These are phyloP conservation scores for Chinchilla lanigera DNA, from an alignment of 2,113 vertebrate species.

Conservation along the genomic window DNA sequence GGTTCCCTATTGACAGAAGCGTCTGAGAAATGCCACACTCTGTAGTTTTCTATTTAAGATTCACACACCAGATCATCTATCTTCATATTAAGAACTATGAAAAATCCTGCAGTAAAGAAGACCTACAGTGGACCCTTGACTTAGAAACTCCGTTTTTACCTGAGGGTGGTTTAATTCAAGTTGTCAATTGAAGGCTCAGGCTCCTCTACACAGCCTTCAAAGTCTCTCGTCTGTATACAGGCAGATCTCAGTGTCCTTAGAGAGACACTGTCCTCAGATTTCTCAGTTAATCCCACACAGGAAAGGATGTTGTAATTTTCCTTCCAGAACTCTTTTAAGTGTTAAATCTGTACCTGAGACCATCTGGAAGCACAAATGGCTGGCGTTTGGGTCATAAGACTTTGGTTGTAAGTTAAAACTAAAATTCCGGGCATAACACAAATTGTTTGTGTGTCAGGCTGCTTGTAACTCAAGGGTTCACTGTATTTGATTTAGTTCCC, in stretches of 20 bases:
- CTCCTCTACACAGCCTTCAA: not conserved
- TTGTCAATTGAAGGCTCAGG: not conserved
- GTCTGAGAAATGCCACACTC: not conserved
- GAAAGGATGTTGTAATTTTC: not conserved
- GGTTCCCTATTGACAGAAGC: not conserved
- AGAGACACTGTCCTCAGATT: not conserved
- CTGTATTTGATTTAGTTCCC: not conserved
- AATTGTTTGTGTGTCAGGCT: not conserved
- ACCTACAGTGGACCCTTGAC: not conserved
- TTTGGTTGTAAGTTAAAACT: not conserved
- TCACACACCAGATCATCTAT: not conserved
- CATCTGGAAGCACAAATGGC: not conserved
- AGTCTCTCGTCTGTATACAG: not conserved
- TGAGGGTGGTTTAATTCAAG: not conserved
- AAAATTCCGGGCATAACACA: not conserved
- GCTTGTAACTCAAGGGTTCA: not conserved
- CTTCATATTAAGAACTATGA: not conserved
- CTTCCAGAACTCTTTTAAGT: not conserved
- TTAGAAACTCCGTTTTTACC: not conserved
- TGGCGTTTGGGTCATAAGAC: not conserved
- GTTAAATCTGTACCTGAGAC: not conserved
- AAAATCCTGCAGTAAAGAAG: not conserved
- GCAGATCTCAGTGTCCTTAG: not conserved
- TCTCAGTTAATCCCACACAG: not conserved
- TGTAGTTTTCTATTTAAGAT: not conserved